phyloP scores from a whole-genome alignment of 2,888 invertebrate genomes.

The Nasonia oneida region DNA sequence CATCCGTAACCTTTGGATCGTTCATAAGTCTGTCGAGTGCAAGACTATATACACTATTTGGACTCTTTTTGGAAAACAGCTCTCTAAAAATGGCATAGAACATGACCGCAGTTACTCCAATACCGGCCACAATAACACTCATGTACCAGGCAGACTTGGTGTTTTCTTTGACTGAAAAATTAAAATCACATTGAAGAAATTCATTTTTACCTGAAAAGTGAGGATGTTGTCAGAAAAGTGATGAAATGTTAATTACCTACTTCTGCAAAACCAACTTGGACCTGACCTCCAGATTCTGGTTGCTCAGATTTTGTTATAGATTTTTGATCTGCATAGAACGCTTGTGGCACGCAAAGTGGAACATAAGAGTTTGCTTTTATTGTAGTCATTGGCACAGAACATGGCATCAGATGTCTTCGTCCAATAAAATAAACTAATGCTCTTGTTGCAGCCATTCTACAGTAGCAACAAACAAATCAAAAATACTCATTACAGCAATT shows the following conservation, averaged over 20 bases:
- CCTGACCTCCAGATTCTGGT: conserved; percentile 65
- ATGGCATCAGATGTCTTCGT: conserved; percentile 64
- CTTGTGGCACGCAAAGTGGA: conserved; percentile 58
- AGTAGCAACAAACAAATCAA: conserved; percentile 34
- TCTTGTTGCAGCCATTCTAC: conserved; percentile 71
- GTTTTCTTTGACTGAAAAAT: conserved; percentile 88
- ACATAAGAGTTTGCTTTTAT: conserved; percentile 47
- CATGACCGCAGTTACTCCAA: conserved; percentile 90
- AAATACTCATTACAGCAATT: neutral
- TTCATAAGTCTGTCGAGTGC: conserved; percentile 88
- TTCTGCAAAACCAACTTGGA: conserved; percentile 72
- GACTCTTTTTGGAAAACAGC: conserved; percentile 92
- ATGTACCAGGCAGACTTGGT: conserved; percentile 94
- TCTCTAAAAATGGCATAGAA: conserved; percentile 92
- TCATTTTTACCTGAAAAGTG: conserved; percentile 1
- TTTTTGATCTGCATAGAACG: conserved; percentile 67
- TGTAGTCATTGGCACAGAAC: conserved; percentile 58
- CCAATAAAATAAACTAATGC: conserved; percentile 67
- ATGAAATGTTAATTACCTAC: conserved; percentile 71
- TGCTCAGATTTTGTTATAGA: conserved; percentile 65
- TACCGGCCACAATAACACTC: conserved; percentile 89
- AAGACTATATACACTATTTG: conserved; percentile 90
- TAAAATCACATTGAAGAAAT: conserved; percentile 23
- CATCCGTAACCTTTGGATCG: conserved; percentile 88
- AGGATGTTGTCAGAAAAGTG: conserved; percentile 23